Conservation (phyloP, 2,888 invertebrate species). For the Plutella xylostella region DNA sequence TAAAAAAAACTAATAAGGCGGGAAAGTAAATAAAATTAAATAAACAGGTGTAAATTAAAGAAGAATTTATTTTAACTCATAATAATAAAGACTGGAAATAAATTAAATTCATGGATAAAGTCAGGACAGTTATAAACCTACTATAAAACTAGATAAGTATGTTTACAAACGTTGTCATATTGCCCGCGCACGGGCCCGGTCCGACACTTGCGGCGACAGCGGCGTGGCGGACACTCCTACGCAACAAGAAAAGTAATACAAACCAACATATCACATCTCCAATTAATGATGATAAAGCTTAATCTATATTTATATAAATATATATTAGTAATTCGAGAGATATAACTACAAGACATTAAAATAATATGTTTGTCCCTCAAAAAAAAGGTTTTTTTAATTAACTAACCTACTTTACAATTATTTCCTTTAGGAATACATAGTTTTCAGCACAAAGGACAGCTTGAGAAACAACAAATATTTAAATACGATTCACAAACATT, state of each 20-base stretch:
- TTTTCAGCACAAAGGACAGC: constrained; percentile 37
- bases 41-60: constrained; percentile 30
- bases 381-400: constrained; percentile 27
- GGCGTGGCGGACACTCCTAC: not conserved
- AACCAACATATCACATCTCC: constrained; percentile 34
- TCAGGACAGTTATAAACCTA: not conserved
- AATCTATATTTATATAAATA: constrained; percentile 26
- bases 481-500: constrained; percentile 2
- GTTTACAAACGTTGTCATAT: constrained; percentile 20
- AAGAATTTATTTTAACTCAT: constrained; percentile 45
- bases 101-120: constrained; percentile 38
- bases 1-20: not conserved
- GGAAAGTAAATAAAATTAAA: constrained; percentile 26
- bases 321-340: constrained; percentile 42
- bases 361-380: constrained; percentile 26
- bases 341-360: constrained; percentile 28
- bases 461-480: constrained; percentile 6
- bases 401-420: constrained; percentile 54
- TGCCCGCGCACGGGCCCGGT: constrained; percentile 12
- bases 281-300: constrained; percentile 28
- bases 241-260: constrained; percentile 4
- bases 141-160: not conserved
- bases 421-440: constrained; percentile 46
- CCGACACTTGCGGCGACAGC: not conserved
- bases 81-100: constrained; percentile 49